Evolutionary conservation across 2,888 invertebrate genomes (phyloP).

Genomic region (Machimus atricapillus): DNA sequence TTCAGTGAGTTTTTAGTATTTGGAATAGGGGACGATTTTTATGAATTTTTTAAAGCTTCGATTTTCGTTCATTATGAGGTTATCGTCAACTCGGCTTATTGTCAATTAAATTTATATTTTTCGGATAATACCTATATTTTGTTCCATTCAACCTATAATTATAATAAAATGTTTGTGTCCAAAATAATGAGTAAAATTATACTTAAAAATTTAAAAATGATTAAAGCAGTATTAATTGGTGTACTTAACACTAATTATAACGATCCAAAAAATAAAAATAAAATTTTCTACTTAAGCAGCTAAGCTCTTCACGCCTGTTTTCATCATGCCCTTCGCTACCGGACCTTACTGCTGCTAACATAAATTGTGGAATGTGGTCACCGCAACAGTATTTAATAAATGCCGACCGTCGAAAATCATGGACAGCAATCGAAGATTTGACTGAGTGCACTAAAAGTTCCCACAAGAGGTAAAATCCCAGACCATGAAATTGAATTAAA

Average conservation of each 20-base stretch:
- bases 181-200: background rate
- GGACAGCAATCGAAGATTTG: conserved; percentile 84
- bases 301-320: conserved; percentile 52
- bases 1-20: background rate
- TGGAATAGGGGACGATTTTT: too few relatives aligned
- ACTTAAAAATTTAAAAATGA: background rate
- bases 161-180: too few relatives aligned
- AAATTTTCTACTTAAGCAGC: conserved; percentile 44
- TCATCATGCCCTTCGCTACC: conserved; percentile 58
- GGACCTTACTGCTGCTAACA: conserved; percentile 54
- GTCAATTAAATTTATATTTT: too few relatives aligned
- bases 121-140: too few relatives aligned
- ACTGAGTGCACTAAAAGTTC: conserved; percentile 66
- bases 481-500: conserved; percentile 16
- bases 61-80: too few relatives aligned
- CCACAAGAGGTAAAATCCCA: conserved; percentile 64
- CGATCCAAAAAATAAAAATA: background rate
- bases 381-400: conserved; percentile 58
- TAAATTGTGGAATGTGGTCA: conserved; percentile 57
- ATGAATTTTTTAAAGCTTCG: too few relatives aligned
- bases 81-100: too few relatives aligned
- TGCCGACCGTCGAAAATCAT: conserved; percentile 74
- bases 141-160: too few relatives aligned
- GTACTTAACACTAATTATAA: background rate
- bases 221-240: background rate